Conservation (phyloP, 92 coral and sea anemone species). For the Umimayanthus chanpuru region DNA sequence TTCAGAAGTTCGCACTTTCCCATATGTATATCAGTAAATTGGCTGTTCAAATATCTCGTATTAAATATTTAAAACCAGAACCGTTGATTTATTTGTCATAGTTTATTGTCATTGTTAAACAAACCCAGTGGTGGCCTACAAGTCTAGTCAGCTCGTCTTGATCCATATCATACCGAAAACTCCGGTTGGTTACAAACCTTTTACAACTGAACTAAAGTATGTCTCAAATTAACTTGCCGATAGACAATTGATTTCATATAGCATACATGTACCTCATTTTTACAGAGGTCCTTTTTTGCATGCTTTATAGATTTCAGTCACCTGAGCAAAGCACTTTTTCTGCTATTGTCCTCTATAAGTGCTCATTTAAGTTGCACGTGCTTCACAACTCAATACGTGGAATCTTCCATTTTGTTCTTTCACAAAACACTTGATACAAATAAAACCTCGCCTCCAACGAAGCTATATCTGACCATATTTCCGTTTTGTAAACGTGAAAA, state of each 20-base stretch:
- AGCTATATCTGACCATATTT: conserved; percentile 13
- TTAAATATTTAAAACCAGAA: not conserved
- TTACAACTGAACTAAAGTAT: too few relatives aligned
- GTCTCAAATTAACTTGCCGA: not conserved
- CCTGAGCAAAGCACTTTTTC: not conserved
- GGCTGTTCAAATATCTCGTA: not conserved
- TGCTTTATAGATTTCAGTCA: not conserved
- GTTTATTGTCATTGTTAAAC: not conserved
- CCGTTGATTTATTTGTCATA: not conserved
- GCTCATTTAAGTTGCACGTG: not conserved
- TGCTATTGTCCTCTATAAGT: not conserved
- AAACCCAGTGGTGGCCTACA: conserved; percentile 23
- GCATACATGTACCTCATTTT: not conserved
- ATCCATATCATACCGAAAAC: not conserved
- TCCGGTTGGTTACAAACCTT: too few relatives aligned
- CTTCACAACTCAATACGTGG: not conserved
- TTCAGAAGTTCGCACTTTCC: too few relatives aligned
- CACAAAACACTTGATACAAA: conserved; percentile 9
- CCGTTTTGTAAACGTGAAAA: conserved; percentile 38
- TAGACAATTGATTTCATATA: not conserved
- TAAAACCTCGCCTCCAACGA: conserved; percentile 6
- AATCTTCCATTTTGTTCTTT: not conserved
- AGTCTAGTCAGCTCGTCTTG: conserved; percentile 36
- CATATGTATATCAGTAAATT: not conserved
- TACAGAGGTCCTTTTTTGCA: not conserved